phyloP scores from a whole-genome alignment of 2,113 vertebrate species.

The Morphnarchus princeps region DNA sequence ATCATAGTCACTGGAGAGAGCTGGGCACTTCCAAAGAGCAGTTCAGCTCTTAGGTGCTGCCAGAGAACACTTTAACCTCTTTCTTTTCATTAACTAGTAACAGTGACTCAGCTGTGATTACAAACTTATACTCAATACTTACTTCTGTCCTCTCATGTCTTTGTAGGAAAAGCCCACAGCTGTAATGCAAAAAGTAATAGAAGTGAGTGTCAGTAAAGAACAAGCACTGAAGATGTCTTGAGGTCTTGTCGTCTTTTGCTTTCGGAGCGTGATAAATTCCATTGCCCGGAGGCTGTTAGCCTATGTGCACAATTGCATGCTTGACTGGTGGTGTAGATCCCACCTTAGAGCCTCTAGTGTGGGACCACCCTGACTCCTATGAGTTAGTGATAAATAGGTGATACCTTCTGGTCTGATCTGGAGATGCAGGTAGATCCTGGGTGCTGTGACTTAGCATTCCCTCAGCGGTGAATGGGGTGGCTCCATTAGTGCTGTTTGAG shows the following conservation, averaged over 20 bases:
- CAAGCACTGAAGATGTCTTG: neutral
- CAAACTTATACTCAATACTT: neutral
- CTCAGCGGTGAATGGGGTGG: neutral
- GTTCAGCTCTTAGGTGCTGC: neutral
- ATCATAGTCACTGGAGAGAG: neutral
- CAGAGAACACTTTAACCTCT: neutral
- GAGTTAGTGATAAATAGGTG: neutral
- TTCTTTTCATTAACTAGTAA: neutral
- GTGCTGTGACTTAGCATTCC: neutral
- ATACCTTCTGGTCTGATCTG: neutral
- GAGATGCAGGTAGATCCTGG: neutral
- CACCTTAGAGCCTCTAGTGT: neutral
- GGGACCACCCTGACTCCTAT: neutral
- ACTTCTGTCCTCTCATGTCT: neutral
- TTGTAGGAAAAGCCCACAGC: neutral
- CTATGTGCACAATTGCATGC: fast-evolving
- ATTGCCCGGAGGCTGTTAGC: neutral
- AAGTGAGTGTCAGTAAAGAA: neutral
- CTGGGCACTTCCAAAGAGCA: neutral
- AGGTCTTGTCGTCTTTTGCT: neutral
- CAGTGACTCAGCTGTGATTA: neutral
- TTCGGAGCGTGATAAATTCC: neutral
- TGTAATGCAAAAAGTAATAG: neutral
- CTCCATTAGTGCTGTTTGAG: neutral
- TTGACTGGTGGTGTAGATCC: neutral